Evolutionary conservation across 1,140 invertebrate species (phyloP), one percentile per base, ranked within the genome.

Genomic region (Aphis craccivora): DNA sequence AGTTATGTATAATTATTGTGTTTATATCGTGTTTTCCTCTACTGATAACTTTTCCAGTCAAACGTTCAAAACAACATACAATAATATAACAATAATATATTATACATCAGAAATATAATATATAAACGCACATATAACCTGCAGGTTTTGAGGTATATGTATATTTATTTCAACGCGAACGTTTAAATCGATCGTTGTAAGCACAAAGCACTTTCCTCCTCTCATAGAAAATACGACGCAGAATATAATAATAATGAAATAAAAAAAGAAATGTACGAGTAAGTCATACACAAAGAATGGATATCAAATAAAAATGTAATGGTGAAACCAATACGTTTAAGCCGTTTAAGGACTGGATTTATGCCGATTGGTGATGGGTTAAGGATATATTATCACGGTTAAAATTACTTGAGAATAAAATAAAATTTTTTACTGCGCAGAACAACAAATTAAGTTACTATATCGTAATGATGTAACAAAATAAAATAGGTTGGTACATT

Each of bases 101-200:
- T 76, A 76, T n/a, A 51, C 11, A 51, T 18, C 14, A 76, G 14
- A 76, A 76, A n/a, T 76, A 76, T 76, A 67, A 67, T n/a, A 76
- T 76, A 76, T n/a, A n/a, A 76, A 76, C 60, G 30, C n/a, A n/a
- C 11, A n/a, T 76, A 76, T 76, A n/a, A 76, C 14, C 60, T 9
- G 3, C 37, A n/a, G 60, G 37, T 40, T n/a, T 5, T n/a, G 60
- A 76, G 60, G 60, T 76, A 76, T 60, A 25, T 60, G 30, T 67
- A 67, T n/a, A 76, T 76, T 76, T 76, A 76, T n/a, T 76, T n/a
- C 30, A n/a, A n/a, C 60, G n/a, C 1, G 14, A 76, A 18, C 60
- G 60, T 76, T 76, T 76, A 76, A 76, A 76, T 76, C 60, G 30
- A 76, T 76, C n/a, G 60, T 76, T 76, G 60, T 76, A 35, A n/a